phyloP scores from a whole-genome alignment of 2,888 invertebrate genomes.

The Lasioglossum pauxillum region DNA sequence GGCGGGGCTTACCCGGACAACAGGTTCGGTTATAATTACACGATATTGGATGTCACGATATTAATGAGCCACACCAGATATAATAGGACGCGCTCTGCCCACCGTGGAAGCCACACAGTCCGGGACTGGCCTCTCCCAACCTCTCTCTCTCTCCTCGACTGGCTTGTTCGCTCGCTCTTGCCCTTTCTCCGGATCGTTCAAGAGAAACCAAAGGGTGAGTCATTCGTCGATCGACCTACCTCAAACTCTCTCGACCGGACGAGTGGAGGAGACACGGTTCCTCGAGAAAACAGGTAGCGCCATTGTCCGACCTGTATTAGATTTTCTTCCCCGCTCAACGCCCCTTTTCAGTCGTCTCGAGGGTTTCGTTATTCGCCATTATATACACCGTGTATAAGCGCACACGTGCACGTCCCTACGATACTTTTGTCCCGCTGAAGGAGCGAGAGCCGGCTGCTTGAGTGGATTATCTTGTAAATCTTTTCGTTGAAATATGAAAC shows the following conservation, averaged over 20 bases:
- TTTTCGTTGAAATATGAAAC: constrained; percentile 38
- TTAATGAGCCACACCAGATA: constrained; percentile 68
- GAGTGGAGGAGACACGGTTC: constrained; percentile 41
- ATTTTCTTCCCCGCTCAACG: constrained; percentile 41
- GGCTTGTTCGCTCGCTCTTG: background rate
- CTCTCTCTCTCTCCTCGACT: background rate
- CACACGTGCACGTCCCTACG: background rate
- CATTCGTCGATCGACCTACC: constrained; percentile 74
- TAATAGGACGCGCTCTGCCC: constrained; percentile 69
- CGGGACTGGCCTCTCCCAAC: constrained; percentile 34
- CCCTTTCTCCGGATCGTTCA: constrained; percentile 50
- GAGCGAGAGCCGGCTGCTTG: constrained; percentile 13
- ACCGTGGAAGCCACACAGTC: constrained; percentile 66
- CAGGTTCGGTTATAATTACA: constrained; percentile 69
- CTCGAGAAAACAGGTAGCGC: constrained; percentile 31
- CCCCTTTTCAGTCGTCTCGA: constrained; percentile 15
- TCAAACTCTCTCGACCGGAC: constrained; percentile 65
- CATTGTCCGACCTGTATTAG: constrained; percentile 39
- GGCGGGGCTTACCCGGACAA: constrained; percentile 53
- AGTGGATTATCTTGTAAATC: constrained; percentile 45
- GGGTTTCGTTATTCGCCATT: constrained; percentile 23
- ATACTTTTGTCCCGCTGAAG: constrained; percentile 26
- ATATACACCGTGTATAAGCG: background rate
- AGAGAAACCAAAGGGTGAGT: constrained; percentile 69
- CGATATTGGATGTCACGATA: constrained; percentile 72